Conservation (phyloP, 2,888 invertebrate genomes). For the Chymomyza fuscimana region DNA sequence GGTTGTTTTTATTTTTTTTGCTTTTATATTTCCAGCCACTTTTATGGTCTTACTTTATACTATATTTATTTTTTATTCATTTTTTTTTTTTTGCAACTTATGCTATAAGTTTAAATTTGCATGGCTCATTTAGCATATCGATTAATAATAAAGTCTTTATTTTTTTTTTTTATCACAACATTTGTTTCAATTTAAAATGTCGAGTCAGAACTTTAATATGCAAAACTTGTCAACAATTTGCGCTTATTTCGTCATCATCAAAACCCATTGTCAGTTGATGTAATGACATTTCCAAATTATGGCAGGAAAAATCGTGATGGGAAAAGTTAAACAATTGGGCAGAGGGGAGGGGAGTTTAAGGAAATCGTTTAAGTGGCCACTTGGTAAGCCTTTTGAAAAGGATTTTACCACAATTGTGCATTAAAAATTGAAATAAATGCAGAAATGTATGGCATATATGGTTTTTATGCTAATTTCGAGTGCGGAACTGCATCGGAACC, state of each 20-base stretch:
- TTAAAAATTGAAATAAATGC: conserved; percentile 25
- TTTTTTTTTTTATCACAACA: conserved; percentile 21
- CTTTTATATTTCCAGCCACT: conserved; percentile 35
- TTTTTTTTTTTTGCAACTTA: conserved; percentile 12
- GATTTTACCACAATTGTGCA: conserved; percentile 34
- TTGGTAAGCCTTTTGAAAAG: neutral
- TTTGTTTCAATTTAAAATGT: conserved; percentile 27
- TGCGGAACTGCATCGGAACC: neutral
- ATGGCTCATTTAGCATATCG: conserved; percentile 51
- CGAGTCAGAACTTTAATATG: neutral
- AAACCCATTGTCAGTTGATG: conserved; percentile 2
- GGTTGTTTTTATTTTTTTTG: conserved; percentile 24
- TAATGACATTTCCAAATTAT: conserved; percentile 3
- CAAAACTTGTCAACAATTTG: conserved; percentile 4
- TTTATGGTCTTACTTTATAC: conserved; percentile 19
- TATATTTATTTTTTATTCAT: conserved; percentile 24
- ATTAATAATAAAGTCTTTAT: conserved; percentile 13
- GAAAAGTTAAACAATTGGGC: conserved; percentile 16
- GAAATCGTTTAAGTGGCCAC: conserved; percentile 22
- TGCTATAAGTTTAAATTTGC: conserved; percentile 41
- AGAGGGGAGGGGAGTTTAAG: neutral
- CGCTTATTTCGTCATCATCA: neutral
- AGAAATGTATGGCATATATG: neutral
- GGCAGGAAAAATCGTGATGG: conserved; percentile 2
- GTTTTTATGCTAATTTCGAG: conserved; percentile 14